phyloP scores from a whole-genome alignment of 92 coral and sea anemone species.

The Paragorgia papillata region DNA sequence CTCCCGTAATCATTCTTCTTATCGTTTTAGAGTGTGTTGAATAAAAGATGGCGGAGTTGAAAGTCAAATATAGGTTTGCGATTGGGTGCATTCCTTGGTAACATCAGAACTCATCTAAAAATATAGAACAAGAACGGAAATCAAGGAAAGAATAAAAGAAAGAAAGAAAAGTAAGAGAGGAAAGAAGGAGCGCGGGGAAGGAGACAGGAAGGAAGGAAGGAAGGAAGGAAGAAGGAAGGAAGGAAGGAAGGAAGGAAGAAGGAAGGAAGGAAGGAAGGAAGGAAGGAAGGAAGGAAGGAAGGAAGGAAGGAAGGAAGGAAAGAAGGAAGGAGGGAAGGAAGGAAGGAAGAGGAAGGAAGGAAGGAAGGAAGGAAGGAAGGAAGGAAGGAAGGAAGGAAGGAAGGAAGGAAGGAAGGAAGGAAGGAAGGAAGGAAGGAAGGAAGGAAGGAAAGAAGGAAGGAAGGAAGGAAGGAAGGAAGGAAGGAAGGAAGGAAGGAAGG shows the following conservation, averaged over 20 bases:
- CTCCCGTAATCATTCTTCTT: too few species aligned
- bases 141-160: background rate
- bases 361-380: background rate
- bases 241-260: slow-evolving; percentile 25
- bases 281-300: slow-evolving; percentile 51
- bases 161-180: background rate
- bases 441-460: background rate
- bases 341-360: background rate
- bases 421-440: background rate
- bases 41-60: too few species aligned
- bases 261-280: background rate
- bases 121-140: background rate
- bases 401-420: background rate
- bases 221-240: slow-evolving; percentile 44
- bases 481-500: background rate
- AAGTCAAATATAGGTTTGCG: too few species aligned
- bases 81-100: too few species aligned
- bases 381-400: background rate
- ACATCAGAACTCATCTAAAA: too few species aligned
- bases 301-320: slow-evolving; percentile 5
- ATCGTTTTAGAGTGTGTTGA: too few species aligned
- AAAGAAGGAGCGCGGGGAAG: background rate
- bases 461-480: background rate
- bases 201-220: too few species aligned
- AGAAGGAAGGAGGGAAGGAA: background rate